These are phyloP conservation scores for Petaurus breviceps DNA, from an alignment of 2,113 vertebrate species.

Conservation along the genomic window DNA sequence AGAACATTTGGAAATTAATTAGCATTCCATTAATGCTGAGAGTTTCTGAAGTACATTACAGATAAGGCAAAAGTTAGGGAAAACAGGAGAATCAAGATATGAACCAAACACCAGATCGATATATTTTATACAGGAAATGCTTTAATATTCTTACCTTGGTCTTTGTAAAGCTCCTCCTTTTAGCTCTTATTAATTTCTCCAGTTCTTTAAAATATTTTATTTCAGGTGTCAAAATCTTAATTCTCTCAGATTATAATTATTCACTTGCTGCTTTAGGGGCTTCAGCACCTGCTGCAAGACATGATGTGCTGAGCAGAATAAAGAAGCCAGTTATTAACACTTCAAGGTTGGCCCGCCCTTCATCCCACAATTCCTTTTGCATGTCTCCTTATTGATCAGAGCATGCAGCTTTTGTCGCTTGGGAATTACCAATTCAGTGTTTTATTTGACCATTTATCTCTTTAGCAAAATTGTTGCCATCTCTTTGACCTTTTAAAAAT, in stretches of 20 bases:
- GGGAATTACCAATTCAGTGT: slow-evolving; percentile 83
- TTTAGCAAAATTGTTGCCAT: slow-evolving; percentile 84
- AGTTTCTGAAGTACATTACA: slow-evolving; percentile 21
- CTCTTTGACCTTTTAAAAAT: slow-evolving; percentile 89
- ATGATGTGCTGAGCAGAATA: slow-evolving; percentile 52
- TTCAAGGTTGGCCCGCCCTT: slow-evolving; percentile 81
- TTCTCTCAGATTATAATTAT: slow-evolving; percentile 42
- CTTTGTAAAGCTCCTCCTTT: slow-evolving; percentile 62
- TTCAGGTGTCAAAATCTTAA: slow-evolving; percentile 56
- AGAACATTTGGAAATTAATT: slow-evolving; percentile 31
- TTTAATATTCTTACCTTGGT: slow-evolving; percentile 70
- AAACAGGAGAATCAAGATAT: slow-evolving; percentile 43
- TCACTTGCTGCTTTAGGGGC: slow-evolving; percentile 56
- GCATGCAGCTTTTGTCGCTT: slow-evolving; percentile 74
- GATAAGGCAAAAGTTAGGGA: slow-evolving; percentile 2
- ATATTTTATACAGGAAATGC: slow-evolving; percentile 33
- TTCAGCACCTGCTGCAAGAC: slow-evolving; percentile 56
- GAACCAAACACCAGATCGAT: slow-evolving; percentile 9
- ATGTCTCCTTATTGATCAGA: slow-evolving; percentile 81
- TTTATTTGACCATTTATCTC: slow-evolving; percentile 87
- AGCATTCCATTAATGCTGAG: slow-evolving; percentile 20
- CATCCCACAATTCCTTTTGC: slow-evolving; percentile 80
- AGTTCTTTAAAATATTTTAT: slow-evolving; percentile 47
- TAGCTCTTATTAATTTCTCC: slow-evolving; percentile 54
- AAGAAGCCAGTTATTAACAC: slow-evolving; percentile 80